A percentile compares a stretch with the other conserved stretches of the same genome.
These are phyloP conservation scores for Creontiades dilutus DNA, from an alignment of 2,888 invertebrate genomes.

Conservation along the genomic window DNA sequence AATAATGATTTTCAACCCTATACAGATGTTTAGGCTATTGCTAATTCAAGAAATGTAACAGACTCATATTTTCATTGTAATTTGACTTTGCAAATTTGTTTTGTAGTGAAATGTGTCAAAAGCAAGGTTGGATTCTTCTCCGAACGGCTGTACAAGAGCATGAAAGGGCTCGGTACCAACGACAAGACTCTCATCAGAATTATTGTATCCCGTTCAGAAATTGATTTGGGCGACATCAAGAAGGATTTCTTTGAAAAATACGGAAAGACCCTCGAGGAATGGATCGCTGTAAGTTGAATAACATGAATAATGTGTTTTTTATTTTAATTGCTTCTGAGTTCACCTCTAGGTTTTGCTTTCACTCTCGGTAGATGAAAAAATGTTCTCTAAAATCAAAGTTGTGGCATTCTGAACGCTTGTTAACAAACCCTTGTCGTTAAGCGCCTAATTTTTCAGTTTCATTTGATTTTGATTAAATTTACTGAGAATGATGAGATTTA, in stretches of 20 bases:
- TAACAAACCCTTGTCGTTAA: no score
- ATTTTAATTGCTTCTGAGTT: constrained; percentile 39
- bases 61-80: no score
- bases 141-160: constrained; percentile 91
- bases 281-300: constrained; percentile 86
- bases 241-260: constrained; percentile 91
- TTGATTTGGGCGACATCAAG: constrained; percentile 95
- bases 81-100: constrained; percentile 50
- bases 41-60: no score
- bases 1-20: no score
- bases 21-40: no score
- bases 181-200: constrained; percentile 95
- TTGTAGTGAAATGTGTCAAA: constrained; percentile 90
- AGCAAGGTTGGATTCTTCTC: constrained; percentile 95
- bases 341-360: no score
- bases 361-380: no score
- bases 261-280: constrained; percentile 89
- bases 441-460: no score
- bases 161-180: constrained; percentile 94
- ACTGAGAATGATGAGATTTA: no score
- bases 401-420: no score
- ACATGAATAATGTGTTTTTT: background rate
- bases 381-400: no score
- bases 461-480: no score
- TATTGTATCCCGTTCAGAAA: constrained; percentile 93